These are phyloP conservation scores for Mastomys coucha DNA, from an alignment of 2,113 vertebrate genomes.

Conservation along the genomic window DNA sequence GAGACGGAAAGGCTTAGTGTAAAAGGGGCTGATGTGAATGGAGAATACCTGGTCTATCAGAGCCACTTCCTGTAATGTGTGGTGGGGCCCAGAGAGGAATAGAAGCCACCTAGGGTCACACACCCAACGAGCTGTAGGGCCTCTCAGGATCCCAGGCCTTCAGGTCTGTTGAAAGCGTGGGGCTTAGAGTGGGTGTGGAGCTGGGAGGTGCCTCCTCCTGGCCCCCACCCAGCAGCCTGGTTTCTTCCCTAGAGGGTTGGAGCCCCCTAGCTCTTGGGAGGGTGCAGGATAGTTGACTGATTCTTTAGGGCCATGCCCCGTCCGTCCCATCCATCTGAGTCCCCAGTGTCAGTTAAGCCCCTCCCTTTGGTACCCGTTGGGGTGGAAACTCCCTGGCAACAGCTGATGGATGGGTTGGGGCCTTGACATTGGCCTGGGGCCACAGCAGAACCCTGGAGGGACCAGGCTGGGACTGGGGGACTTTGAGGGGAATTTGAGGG, in stretches of 20 bases:
- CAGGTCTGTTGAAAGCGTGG: conserved; percentile 51
- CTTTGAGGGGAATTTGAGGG: conserved; percentile 74
- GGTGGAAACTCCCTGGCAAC: conserved; percentile 77
- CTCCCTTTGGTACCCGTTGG: conserved; percentile 68
- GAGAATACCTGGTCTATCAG: conserved; percentile 49
- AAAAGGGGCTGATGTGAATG: conserved; percentile 24
- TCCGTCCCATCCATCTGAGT: conserved; percentile 44
- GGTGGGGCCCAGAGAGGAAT: conserved; percentile 35
- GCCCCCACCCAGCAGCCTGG: conserved; percentile 39
- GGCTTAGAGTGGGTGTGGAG: conserved; percentile 50
- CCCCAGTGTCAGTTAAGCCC: conserved; percentile 37
- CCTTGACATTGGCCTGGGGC: conserved; percentile 67
- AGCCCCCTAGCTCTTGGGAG: conserved; percentile 21
- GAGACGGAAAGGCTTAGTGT: not conserved
- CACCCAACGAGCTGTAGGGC: not conserved
- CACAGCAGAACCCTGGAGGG: conserved; percentile 68
- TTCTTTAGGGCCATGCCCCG: conserved; percentile 36
- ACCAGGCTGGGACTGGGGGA: conserved; percentile 31
- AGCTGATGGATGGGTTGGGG: conserved; percentile 72
- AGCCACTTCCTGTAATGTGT: conserved; percentile 62
- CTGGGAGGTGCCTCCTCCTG: conserved; percentile 25
- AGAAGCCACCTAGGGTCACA: conserved; percentile 52
- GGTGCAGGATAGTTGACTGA: not conserved
- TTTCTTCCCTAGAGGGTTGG: conserved; percentile 33
- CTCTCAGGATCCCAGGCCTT: conserved; percentile 63